Conservation (phyloP, 2,797 vertebrate species). For the Catamblyrhynchus diadema region DNA sequence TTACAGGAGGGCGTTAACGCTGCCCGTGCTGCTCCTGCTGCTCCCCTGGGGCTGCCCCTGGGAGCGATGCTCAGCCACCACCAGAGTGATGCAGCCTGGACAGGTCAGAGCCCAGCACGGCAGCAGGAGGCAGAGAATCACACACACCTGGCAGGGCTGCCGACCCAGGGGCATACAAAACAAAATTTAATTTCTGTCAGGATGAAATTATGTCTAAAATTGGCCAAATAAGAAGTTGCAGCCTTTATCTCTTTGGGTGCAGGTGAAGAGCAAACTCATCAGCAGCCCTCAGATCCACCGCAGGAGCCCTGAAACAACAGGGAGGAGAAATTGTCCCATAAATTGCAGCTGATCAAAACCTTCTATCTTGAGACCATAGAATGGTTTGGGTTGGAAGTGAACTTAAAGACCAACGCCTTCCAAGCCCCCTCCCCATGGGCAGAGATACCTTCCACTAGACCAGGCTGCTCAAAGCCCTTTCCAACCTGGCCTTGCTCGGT, state of each 20-base stretch:
- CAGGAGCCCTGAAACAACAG: rapidly evolving
- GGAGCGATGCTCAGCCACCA: constrained; percentile 7
- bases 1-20: not conserved
- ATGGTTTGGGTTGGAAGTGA: not conserved
- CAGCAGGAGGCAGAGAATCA: not conserved
- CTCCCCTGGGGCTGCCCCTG: constrained; percentile 24
- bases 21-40: constrained; percentile 42
- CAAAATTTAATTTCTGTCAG: not conserved
- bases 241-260: not conserved
- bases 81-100: not conserved
- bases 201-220: not conserved
- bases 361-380: not conserved
- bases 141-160: not conserved
- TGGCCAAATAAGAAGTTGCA: not conserved
- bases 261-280: not conserved
- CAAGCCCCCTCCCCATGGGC: rapidly evolving
- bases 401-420: not conserved
- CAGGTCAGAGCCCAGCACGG: rapidly evolving
- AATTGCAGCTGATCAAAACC: not conserved
- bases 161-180: rapidly evolving
- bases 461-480: not conserved
- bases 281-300: not conserved
- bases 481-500: not conserved
- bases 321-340: not conserved
- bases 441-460: not conserved